Conservation (phyloP, 2,888 invertebrate species). For the Himalopsyche anomala region DNA sequence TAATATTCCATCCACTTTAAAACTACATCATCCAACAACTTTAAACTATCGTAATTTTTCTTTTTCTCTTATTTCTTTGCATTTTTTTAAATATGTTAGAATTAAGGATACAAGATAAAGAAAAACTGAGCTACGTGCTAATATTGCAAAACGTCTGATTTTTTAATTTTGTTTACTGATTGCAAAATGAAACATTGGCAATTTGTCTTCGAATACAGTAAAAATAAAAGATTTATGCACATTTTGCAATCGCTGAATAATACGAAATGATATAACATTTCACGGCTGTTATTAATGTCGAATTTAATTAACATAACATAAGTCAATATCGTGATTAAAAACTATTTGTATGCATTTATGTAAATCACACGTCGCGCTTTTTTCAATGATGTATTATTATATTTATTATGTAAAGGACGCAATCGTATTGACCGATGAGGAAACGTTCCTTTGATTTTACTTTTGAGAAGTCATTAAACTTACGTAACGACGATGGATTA, state of each 20-base stretch:
- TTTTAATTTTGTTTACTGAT: not conserved
- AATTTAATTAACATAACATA: constrained; percentile 12
- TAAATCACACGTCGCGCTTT: constrained; percentile 28
- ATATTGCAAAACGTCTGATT: too few relatives aligned
- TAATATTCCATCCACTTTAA: too few relatives aligned
- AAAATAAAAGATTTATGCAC: not conserved
- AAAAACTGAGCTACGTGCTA: too few relatives aligned
- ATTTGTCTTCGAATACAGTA: not conserved
- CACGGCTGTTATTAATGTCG: constrained; percentile 3
- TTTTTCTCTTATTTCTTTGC: too few relatives aligned
- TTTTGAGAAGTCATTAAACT: constrained; percentile 29
- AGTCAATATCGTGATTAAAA: constrained; percentile 8
- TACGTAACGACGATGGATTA: constrained; percentile 6
- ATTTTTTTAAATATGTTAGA: too few relatives aligned
- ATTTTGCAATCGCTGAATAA: not conserved
- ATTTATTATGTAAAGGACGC: constrained; percentile 11
- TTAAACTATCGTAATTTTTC: too few relatives aligned
- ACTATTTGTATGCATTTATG: constrained; percentile 38
- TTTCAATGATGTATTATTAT: not conserved
- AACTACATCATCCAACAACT: too few relatives aligned
- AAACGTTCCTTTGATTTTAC: not conserved
- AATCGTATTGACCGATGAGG: constrained; percentile 27
- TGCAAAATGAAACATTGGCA: not conserved
- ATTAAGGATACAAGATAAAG: too few relatives aligned
- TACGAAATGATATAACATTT: constrained; percentile 22